A percentile compares a stretch with the other conserved stretches of the same genome.
Conservation (phyloP, 2,113 vertebrate species). For the Donacobius atricapilla region DNA sequence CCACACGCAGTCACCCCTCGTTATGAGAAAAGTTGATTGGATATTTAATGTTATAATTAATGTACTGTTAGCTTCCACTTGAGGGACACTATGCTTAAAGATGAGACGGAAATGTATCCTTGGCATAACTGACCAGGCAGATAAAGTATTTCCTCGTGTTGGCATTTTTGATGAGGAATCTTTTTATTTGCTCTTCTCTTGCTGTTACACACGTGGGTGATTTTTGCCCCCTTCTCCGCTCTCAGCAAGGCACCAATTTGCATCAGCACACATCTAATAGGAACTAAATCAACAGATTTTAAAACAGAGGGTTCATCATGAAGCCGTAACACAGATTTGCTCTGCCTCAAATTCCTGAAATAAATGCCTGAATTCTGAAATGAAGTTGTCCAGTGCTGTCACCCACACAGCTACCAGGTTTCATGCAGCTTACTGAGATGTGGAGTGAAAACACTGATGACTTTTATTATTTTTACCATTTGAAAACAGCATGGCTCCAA, state of each 20-base stretch:
- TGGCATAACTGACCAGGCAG: not conserved
- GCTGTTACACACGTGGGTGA: not conserved
- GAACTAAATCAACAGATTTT: not conserved
- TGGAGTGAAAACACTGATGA: not conserved
- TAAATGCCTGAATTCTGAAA: not conserved
- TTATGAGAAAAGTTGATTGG: not conserved
- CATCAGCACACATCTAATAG: not conserved
- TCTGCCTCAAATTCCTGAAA: not conserved
- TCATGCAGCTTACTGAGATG: not conserved
- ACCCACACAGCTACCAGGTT: not conserved
- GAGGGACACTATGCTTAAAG: not conserved
- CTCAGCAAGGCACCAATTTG: not conserved
- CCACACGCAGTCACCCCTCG: not conserved
- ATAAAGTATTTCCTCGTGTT: not conserved
- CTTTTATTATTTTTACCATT: not conserved
- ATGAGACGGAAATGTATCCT: not conserved
- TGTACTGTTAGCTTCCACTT: not conserved
- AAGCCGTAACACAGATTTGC: not conserved
- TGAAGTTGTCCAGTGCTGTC: not conserved
- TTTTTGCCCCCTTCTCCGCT: not conserved
- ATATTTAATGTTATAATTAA: not conserved
- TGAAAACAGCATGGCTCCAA: not conserved
- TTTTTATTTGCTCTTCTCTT: not conserved
- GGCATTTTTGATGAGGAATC: not conserved
- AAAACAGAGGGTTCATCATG: not conserved